These are phyloP conservation scores for Neodiprion virginianus DNA, from an alignment of 1,140 invertebrate species.

Conservation along the genomic window DNA sequence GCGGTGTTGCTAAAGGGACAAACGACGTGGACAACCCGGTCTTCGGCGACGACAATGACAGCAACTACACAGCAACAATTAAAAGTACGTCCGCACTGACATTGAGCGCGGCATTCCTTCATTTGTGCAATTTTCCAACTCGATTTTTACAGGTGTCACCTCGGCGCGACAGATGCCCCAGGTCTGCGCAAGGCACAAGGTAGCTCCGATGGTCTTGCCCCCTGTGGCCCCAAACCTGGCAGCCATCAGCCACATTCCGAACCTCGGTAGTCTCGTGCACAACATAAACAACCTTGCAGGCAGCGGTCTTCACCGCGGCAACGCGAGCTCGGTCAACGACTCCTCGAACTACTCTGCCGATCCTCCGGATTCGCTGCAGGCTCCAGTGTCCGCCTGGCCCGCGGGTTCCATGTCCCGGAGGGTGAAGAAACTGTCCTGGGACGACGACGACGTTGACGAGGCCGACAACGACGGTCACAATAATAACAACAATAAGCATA, in stretches of 20 bases:
- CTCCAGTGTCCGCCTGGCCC: slow-evolving; percentile 58
- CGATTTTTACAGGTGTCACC: slow-evolving; percentile 33
- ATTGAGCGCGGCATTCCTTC: slow-evolving; percentile 20
- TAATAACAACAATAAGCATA: slow-evolving; percentile 17
- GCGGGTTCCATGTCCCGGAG: slow-evolving; percentile 66
- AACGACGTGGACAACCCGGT: slow-evolving; percentile 56
- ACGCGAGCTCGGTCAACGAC: slow-evolving; percentile 49
- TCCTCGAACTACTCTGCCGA: slow-evolving; percentile 55
- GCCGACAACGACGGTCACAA: background rate
- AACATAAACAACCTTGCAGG: slow-evolving; percentile 53
- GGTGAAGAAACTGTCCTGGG: slow-evolving; percentile 78
- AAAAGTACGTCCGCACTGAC: slow-evolving; percentile 53
- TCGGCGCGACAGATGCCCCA: slow-evolving; percentile 46
- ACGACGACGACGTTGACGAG: slow-evolving; percentile 64
- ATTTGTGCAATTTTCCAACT: background rate
- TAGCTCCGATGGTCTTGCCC: slow-evolving; percentile 49
- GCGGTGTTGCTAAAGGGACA: slow-evolving; percentile 18
- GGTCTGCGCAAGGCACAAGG: slow-evolving; percentile 53
- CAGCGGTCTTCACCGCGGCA: slow-evolving; percentile 47
- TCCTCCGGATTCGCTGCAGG: slow-evolving; percentile 50
- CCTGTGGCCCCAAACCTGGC: slow-evolving; percentile 56
- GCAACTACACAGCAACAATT: slow-evolving; percentile 58
- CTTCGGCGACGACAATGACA: slow-evolving; percentile 50
- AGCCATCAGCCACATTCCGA: slow-evolving; percentile 56
- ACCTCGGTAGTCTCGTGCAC: slow-evolving; percentile 55